Percentiles rank a stretch among this genome's conserved stretches.
Conservation (phyloP, 2,888 invertebrate genomes). For the Eutolmus rufibarbis region DNA sequence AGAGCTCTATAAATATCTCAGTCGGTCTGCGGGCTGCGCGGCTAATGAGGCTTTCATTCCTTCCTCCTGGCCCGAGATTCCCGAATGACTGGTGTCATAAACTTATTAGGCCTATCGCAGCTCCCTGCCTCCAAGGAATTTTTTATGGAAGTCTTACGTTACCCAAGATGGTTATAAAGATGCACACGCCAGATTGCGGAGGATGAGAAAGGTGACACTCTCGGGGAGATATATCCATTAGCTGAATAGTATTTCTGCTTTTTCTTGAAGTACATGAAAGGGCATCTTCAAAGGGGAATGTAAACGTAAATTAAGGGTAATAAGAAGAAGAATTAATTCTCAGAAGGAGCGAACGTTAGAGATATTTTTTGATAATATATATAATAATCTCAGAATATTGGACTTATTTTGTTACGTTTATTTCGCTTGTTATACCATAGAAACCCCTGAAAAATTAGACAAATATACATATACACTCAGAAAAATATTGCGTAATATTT, state of each 20-base stretch:
- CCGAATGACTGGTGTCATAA: neutral
- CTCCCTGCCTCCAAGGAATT: neutral
- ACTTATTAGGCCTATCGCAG: neutral
- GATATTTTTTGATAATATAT: too few relatives aligned
- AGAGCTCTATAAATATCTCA: neutral
- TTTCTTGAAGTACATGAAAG: neutral
- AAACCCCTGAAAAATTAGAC: too few relatives aligned
- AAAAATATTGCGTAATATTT: too few relatives aligned
- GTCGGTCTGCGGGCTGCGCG: neutral
- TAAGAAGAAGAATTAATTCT: neutral
- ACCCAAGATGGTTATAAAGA: neutral
- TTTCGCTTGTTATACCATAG: too few relatives aligned
- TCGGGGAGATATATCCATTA: neutral
- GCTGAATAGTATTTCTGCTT: neutral
- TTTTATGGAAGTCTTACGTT: neutral
- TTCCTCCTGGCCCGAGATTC: neutral
- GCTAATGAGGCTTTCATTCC: neutral
- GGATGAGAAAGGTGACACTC: neutral
- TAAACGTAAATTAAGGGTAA: neutral
- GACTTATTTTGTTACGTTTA: too few relatives aligned
- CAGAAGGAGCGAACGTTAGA: neutral
- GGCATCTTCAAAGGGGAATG: neutral
- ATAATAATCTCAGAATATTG: too few relatives aligned
- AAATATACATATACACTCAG: too few relatives aligned
- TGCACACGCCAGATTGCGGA: neutral